Evolutionary conservation across 2,113 vertebrate species (phyloP).

Genomic region (Chaetodon trifascialis): DNA sequence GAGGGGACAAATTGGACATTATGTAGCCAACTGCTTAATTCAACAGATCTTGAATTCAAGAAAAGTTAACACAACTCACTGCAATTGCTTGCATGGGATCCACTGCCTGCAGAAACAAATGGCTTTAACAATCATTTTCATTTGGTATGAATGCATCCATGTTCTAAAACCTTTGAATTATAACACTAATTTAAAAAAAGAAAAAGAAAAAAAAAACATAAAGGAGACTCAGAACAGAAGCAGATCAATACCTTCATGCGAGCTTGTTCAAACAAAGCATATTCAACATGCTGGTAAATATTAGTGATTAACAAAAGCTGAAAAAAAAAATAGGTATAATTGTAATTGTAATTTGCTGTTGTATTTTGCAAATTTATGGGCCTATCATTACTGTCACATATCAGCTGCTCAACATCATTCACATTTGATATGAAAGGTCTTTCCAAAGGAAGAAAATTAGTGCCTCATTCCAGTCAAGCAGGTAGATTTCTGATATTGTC

Average conservation of each 20-base stretch:
- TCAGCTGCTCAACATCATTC: too few relatives aligned
- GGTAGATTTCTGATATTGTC: too few relatives aligned
- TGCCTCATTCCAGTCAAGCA: too few relatives aligned
- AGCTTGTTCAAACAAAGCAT: background rate
- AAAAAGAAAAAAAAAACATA: background rate
- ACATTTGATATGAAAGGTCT: too few relatives aligned
- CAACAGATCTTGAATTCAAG: background rate
- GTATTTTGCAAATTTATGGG: too few relatives aligned
- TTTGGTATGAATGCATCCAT: background rate
- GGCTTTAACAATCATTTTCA: background rate
- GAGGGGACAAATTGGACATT: background rate
- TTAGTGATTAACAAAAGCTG: background rate
- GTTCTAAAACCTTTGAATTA: background rate
- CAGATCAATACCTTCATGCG: background rate
- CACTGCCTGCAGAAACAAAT: slow-evolving; percentile 69
- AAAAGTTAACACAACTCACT: slow-evolving; percentile 63
- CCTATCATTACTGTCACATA: too few relatives aligned
- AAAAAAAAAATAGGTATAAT: background rate
- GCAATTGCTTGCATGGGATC: slow-evolving; percentile 83
- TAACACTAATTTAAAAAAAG: background rate
- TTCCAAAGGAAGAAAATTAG: too few relatives aligned
- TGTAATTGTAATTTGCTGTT: background rate
- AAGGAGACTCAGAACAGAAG: background rate
- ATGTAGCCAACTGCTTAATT: background rate
- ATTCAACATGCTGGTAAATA: background rate